Evolutionary conservation across 2,888 invertebrate genomes (phyloP).

Genomic region (Anaspis maculata): DNA sequence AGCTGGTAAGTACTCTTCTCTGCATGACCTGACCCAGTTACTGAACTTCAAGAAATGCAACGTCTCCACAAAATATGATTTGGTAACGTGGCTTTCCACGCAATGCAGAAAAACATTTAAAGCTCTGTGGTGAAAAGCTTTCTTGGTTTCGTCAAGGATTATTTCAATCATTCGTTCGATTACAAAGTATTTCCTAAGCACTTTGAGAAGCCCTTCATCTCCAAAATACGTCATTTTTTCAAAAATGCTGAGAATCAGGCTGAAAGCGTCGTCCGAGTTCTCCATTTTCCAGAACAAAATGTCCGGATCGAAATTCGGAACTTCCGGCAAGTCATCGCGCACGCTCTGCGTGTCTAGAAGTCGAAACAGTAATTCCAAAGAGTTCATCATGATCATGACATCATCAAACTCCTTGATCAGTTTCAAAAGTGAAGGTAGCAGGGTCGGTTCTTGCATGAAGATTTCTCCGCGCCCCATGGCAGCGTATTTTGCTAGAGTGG

Average conservation of each 20-base stretch:
- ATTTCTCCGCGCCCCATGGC: constrained; percentile 19
- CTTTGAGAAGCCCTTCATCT: constrained; percentile 23
- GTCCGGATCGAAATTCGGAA: constrained; percentile 20
- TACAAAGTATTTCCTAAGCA: constrained; percentile 19
- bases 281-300: constrained; percentile 20
- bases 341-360: constrained; percentile 24
- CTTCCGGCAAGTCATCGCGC: constrained; percentile 18
- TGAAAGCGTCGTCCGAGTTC: constrained; percentile 14
- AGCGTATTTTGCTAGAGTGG: constrained; percentile 24
- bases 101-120: constrained; percentile 27
- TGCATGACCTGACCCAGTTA: constrained; percentile 28
- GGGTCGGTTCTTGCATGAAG: constrained; percentile 20
- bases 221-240: constrained; percentile 22
- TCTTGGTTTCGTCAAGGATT: constrained; percentile 19
- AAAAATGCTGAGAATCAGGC: constrained; percentile 20
- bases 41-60: constrained; percentile 29
- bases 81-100: constrained; percentile 24
- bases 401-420: constrained; percentile 22
- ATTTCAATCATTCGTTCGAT: constrained; percentile 27
- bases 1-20: constrained; percentile 18
- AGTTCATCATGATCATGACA: constrained; percentile 17
- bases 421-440: constrained; percentile 24
- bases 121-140: constrained; percentile 15
- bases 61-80: constrained; percentile 26
- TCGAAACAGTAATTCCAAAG: constrained; percentile 22